Evolutionary conservation across 2,113 vertebrate genomes (phyloP).

Genomic region (crab-eating macaque (Macaca fascicularis)): T2T-MFA8v1.1 NC_088385.1:21422001-21422500

Average conservation of each 20-base stretch:
- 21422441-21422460: background rate
- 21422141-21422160: background rate
- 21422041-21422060: background rate
- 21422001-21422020: background rate
- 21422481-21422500: background rate
- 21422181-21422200: background rate
- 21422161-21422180: background rate
- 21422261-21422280: background rate
- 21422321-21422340: background rate
- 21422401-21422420: background rate
- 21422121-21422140: background rate
- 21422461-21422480: background rate
- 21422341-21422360: background rate
- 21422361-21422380: background rate
- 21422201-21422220: background rate
- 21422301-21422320: background rate
- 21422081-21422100: background rate
- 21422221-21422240: background rate
- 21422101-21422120: background rate
- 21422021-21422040: background rate
- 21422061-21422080: background rate
- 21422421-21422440: background rate
- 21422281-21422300: background rate
- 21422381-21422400: background rate
- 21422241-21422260: background rate